Evolutionary conservation across 2,113 vertebrate species (phyloP).

Genomic region (Poeciliopsis prolifica): DNA sequence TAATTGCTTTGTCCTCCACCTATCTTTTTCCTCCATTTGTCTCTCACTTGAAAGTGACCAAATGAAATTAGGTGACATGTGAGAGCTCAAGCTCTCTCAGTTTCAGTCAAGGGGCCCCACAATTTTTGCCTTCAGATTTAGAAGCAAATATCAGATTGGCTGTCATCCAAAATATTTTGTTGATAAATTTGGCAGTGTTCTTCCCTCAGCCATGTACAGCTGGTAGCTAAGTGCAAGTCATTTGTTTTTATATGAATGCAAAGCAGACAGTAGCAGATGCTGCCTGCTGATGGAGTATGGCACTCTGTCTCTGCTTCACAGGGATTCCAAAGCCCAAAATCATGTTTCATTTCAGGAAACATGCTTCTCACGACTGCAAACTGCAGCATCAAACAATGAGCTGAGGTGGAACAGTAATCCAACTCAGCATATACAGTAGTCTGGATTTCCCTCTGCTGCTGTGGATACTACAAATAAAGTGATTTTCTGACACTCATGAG

Average conservation of each 20-base stretch:
- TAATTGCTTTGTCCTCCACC: conserved; percentile 75
- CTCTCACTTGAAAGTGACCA: conserved; percentile 52
- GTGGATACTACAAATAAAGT: conserved; percentile 33
- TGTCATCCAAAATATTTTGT: conserved; percentile 31
- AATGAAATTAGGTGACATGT: conserved; percentile 58
- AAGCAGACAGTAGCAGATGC: conserved; percentile 46
- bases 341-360: conserved; percentile 37
- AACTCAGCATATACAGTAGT: conserved; percentile 20
- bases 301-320: conserved; percentile 42
- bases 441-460: conserved; percentile 27
- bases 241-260: conserved; percentile 40
- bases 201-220: conserved; percentile 35
- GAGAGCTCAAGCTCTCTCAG: conserved; percentile 12
- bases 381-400: conserved; percentile 35
- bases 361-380: conserved; percentile 28
- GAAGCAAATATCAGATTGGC: conserved; percentile 45
- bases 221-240: conserved; percentile 37
- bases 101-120: conserved; percentile 18
- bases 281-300: conserved; percentile 33
- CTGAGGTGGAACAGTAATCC: conserved; percentile 41
- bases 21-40: conserved; percentile 36
- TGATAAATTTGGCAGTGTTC: conserved; percentile 31
- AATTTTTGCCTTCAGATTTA: conserved; percentile 27
- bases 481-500: conserved; percentile 41
- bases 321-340: conserved; percentile 38